Evolutionary conservation across 2,113 vertebrate genomes (phyloP).

Genomic region (Oxyruncus cristatus): DNA sequence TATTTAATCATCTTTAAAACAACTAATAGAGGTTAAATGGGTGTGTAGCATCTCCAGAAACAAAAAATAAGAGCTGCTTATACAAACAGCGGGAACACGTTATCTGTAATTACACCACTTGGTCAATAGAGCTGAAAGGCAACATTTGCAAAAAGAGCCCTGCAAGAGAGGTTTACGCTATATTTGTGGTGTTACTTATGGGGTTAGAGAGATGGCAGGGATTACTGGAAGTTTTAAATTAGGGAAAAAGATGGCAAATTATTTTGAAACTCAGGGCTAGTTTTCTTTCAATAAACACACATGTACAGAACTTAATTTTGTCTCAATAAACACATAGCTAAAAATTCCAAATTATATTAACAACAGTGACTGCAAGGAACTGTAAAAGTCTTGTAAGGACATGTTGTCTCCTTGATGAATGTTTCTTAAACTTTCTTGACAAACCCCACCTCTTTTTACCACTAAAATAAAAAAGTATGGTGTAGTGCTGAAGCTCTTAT

Average conservation of each 20-base stretch:
- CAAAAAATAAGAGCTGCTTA: neutral
- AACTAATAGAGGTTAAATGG: neutral
- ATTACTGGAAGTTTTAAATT: neutral
- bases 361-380: neutral
- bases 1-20: neutral
- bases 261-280: neutral
- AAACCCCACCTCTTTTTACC: neutral
- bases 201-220: neutral
- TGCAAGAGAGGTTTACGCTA: neutral
- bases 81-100: neutral
- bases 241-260: fast-evolving
- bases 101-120: neutral
- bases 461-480: neutral
- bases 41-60: neutral
- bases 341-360: neutral
- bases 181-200: neutral
- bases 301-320: neutral
- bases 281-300: neutral
- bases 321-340: neutral
- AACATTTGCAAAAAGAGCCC: neutral
- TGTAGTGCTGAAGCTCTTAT: neutral
- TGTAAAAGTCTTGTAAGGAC: neutral
- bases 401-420: neutral
- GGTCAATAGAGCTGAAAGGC: neutral
- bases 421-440: neutral